Conservation (phyloP, 2,888 invertebrate species). For the Limenitis camilla region DNA sequence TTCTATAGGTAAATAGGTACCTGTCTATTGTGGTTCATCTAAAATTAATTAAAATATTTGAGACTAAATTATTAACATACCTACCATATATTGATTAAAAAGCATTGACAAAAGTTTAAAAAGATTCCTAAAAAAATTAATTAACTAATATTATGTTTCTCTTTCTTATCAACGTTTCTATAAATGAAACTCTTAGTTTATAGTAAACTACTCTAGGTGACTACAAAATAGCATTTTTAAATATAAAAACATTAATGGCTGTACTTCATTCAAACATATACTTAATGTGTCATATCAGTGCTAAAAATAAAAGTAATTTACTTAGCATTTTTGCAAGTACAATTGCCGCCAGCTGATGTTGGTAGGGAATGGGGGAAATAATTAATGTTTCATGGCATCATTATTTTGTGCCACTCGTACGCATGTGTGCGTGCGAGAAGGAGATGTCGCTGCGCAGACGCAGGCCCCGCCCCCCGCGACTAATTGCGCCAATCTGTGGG, state of each 20-base stretch:
- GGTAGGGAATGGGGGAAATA: slow-evolving; percentile 41
- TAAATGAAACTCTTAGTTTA: no score
- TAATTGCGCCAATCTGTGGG: slow-evolving; percentile 72
- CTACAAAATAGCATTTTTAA: background rate
- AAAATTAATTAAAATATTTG: no score
- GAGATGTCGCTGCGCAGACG: slow-evolving; percentile 66
- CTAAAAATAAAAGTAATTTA: slow-evolving; percentile 27
- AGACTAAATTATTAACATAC: no score
- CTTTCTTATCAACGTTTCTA: no score
- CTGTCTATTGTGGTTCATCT: no score
- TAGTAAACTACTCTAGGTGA: no score
- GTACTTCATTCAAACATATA: slow-evolving; percentile 7
- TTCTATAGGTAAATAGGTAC: no score
- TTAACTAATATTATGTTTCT: no score
- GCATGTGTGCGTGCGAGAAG: slow-evolving; percentile 43
- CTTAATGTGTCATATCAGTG: slow-evolving; percentile 16
- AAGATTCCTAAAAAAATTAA: no score
- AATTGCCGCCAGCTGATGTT: slow-evolving; percentile 28
- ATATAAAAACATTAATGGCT: slow-evolving; percentile 1
- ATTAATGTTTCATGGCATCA: slow-evolving; percentile 55
- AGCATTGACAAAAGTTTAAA: no score
- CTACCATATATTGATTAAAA: no score
- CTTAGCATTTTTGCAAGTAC: slow-evolving; percentile 30
- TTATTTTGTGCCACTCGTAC: slow-evolving; percentile 40
- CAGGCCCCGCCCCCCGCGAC: slow-evolving; percentile 61